Percentiles rank a stretch among this genome's conserved stretches.
Conservation (phyloP, 2,888 invertebrate species). For the Listrodromus nycthemerus region DNA sequence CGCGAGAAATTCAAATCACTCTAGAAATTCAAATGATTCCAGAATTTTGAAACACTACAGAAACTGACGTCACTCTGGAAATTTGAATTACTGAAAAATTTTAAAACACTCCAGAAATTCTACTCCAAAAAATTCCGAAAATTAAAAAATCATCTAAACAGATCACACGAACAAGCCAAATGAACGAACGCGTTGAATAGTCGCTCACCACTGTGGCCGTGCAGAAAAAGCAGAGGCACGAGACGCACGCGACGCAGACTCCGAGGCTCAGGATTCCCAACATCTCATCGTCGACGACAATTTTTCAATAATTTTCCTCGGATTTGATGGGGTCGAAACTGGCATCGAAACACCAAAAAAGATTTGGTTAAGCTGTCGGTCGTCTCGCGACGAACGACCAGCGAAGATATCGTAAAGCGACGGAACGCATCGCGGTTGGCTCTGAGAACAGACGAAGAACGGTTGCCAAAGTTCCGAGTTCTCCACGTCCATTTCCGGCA, state of each 20-base stretch:
- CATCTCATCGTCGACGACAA: slow-evolving; percentile 26
- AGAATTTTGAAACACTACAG: no score
- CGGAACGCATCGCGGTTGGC: slow-evolving; percentile 33
- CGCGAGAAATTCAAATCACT: no score
- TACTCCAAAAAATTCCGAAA: no score
- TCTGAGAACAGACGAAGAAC: slow-evolving; percentile 30
- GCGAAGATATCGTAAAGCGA: background rate
- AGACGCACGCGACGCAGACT: slow-evolving; percentile 64
- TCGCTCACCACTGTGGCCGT: slow-evolving; percentile 62
- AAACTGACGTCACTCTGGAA: no score
- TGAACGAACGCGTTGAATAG: background rate
- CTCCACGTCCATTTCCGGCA: slow-evolving; percentile 21
- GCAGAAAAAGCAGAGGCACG: slow-evolving; percentile 65
- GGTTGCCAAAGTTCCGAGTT: background rate
- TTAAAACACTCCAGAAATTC: no score
- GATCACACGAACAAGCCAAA: background rate
- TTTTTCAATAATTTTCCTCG: background rate
- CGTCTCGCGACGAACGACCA: background rate
- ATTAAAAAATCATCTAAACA: no score
- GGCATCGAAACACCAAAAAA: background rate
- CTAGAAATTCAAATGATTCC: no score
- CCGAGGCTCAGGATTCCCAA: slow-evolving; percentile 57
- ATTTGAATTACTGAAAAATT: no score
- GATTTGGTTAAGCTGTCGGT: slow-evolving; percentile 55
- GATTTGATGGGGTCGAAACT: background rate